Evolutionary conservation across 2,113 vertebrate genomes (phyloP), one percentile per base, ranked within the genome.

Genomic region (Pampusana beccarii): DNA sequence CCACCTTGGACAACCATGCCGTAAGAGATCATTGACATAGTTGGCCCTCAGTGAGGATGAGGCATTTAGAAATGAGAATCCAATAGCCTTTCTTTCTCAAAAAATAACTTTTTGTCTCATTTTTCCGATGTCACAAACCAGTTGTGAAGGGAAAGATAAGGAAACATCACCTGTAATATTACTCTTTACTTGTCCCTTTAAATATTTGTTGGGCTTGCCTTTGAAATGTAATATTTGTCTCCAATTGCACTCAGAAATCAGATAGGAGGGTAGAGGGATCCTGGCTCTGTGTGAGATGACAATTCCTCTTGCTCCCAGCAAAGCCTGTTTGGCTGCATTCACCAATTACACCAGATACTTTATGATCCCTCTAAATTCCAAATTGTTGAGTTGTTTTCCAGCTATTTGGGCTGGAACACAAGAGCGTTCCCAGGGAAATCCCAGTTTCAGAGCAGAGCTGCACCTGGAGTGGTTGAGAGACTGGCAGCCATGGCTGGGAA

Each of bases 281-380:
- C 34, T 44, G 26, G 33, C 31, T 88, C 33, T 58, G 31, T 0
- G 0, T 36, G 46, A 66, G n/a, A 57, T 8, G n/a, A n/a, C 38
- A 34, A 3, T 74, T 80, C 46, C 60, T 74, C 42, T 83, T 64
- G 51, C n/a, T 93, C 67, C 12, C 53, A 82, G 40, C 34, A 82
- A 85, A 88, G 90, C 51, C 31, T 65, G 29, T 53, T 65, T 83
- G 62, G 29, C 51, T 88, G 29, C 51, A 53, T 62, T 73, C 7
- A 0, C 25, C 54, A 42, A 16, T 92, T 64, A 25, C 16, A 69
- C 53, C 58, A 77, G 24, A 53, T 31, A 62, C 54, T 91, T 95
- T 74, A 36, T 26, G 44, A 23, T 75, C 6, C 29, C 83, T 53
- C 54, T 85, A 80, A 89, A 69, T 71, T 62, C 65, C 72, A 34